Base-by-base conservation (phyloP, 2,888 invertebrate genomes). In the Pristionchus arcanus region DNA sequence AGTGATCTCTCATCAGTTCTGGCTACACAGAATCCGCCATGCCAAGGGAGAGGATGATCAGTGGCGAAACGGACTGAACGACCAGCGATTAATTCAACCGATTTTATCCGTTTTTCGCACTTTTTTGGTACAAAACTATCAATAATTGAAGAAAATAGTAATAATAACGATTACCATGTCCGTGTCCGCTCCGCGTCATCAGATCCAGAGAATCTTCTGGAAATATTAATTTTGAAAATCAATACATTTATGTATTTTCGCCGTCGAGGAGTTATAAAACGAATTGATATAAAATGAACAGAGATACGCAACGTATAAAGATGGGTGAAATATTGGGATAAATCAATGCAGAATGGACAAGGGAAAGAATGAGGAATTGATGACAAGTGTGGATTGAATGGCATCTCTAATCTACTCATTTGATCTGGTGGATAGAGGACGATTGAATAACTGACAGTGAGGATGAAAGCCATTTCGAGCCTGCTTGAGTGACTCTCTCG, bases 1-100 rank as follows among this genome's bases (percentile, higher is more conserved):
- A 90, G 66, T 21, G 77, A 77, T 21, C 85, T 49, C 16, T 90
- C 90, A 86, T 90, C 90, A 55, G 89, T 90, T 42, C 90, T 74
- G 31, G 90, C 90, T 21, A 90, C 90, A 71, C 89, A 90, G 89
- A 89, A 90, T 34, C 90, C 90, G 55, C 85, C 74, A 87, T 90
- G 90, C 90, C 90, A 90, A 0, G 85, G 90, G n/a, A 89, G 71
- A 25, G 59, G 81, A 74, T 81, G 90, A 34, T 74, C 77, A 2
- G 68, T 55, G 15, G 87, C 34, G 87, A 87, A 87, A 16, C 71
- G 87, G 31, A 87, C 87, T 87, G 87, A 28, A 86, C 4, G 34
- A 55, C 1, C 5, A 28, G 34, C 31, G 19, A 28, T 31, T 0
- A 25, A 42, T 37, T 37, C 34, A n/a, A n/a, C 34, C 25, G 31